phyloP scores from a whole-genome alignment of 2,113 vertebrate genomes.

The Myrmophylax atrothorax region DNA sequence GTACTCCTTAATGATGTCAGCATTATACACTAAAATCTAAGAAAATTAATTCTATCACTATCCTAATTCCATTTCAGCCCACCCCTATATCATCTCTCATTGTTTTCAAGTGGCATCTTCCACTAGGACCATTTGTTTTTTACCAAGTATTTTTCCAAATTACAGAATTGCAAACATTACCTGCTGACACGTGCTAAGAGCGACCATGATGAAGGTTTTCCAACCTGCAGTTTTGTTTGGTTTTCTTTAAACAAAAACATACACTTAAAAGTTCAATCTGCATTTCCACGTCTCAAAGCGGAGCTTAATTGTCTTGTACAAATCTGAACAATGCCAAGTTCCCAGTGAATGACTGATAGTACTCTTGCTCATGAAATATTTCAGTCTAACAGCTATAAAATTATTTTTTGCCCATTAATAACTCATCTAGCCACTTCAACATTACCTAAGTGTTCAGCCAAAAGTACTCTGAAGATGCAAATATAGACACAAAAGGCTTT shows the following conservation, averaged over 20 bases:
- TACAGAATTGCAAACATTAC: background rate
- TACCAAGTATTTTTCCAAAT: background rate
- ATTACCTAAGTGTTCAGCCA: background rate
- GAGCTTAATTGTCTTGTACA: background rate
- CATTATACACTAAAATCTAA: background rate
- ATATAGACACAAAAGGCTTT: conserved; percentile 34
- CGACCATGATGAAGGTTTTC: background rate
- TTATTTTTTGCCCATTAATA: background rate
- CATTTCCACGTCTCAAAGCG: background rate
- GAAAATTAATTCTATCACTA: background rate
- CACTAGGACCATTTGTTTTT: background rate
- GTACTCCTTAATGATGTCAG: background rate
- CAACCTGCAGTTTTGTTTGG: background rate
- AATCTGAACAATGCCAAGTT: background rate
- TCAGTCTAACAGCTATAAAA: background rate
- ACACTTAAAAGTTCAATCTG: background rate
- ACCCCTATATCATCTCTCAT: background rate
- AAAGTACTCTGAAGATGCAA: background rate
- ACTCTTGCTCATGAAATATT: background rate
- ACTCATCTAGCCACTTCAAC: conserved; percentile 5
- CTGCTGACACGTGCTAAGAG: background rate
- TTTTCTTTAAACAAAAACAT: background rate
- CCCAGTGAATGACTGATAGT: background rate
- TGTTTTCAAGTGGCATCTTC: background rate
- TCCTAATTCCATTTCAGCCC: background rate